Conservation (phyloP, 2,113 vertebrate species). For the Gorilla gorilla region DNA sequence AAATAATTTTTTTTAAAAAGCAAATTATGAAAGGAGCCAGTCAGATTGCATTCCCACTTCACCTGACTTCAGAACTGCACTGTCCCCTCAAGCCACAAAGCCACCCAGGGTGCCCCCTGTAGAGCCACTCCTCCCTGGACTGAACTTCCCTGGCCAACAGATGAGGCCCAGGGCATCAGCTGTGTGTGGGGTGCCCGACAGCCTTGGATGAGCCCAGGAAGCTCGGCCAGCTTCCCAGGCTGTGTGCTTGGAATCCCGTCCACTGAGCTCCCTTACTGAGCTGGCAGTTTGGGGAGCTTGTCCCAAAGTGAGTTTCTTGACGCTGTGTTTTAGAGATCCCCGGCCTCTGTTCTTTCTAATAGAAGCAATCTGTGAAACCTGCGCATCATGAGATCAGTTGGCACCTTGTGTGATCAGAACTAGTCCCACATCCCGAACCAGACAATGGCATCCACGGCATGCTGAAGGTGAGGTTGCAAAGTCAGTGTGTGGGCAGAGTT, state of each 20-base stretch:
- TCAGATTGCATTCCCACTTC: neutral
- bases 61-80: neutral
- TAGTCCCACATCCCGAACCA: neutral
- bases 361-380: neutral
- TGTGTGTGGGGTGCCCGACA: neutral
- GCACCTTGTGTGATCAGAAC: neutral
- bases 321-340: neutral
- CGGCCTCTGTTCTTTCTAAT: no score
- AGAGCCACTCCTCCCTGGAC: no score
- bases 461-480: fast-evolving
- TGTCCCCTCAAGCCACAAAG: neutral
- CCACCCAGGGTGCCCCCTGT: no score
- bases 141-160: neutral
- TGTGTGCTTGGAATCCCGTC: neutral
- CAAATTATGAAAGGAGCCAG: neutral
- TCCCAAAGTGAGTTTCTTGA: neutral
- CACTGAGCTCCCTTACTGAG: fast-evolving
- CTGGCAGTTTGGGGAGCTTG: neutral
- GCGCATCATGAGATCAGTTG: neutral
- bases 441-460: fast-evolving
- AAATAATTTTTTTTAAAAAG: neutral
- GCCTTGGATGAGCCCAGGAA: no score
- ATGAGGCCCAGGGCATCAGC: neutral
- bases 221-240: fast-evolving
- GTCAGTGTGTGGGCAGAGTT: neutral